A percentile compares a stretch with the other conserved stretches of the same genome.
Conservation (phyloP, 2,888 invertebrate genomes). For the Hetaerina titia region DNA sequence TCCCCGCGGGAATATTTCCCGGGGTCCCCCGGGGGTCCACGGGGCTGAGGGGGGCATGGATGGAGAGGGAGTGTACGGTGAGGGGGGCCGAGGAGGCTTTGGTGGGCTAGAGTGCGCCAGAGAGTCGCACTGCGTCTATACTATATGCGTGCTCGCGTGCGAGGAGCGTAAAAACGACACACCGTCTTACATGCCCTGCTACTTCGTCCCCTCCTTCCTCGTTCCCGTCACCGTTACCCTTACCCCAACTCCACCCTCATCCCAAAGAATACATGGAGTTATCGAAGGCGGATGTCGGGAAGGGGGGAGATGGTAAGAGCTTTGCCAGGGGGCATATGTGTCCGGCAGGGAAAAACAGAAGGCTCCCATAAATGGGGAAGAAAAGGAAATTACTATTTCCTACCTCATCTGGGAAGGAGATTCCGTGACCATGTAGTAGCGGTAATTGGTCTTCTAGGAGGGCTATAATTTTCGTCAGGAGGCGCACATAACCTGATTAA, state of each 20-base stretch:
- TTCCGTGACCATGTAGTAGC: slow-evolving; percentile 27
- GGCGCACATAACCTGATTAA: neutral
- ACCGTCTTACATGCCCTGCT: neutral
- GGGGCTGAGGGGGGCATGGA: neutral
- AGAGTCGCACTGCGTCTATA: neutral
- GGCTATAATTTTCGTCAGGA: slow-evolving; percentile 41
- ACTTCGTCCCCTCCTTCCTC: too few species aligned
- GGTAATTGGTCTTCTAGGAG: slow-evolving; percentile 25
- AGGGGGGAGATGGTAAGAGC: slow-evolving; percentile 12
- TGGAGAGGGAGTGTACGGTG: slow-evolving; percentile 13
- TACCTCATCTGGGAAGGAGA: neutral
- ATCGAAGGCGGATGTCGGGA: neutral
- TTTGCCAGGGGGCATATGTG: slow-evolving; percentile 53
- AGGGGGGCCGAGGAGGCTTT: neutral
- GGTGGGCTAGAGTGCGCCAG: neutral
- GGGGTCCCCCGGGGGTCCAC: slow-evolving; percentile 25
- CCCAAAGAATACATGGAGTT: neutral
- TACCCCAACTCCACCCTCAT: neutral
- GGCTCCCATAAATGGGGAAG: neutral
- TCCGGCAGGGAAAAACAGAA: slow-evolving; percentile 37
- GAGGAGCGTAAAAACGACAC: neutral
- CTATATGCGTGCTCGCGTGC: neutral
- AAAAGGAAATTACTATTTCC: neutral
- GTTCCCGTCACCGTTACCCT: neutral
- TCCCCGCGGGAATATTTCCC: slow-evolving; percentile 54